These are phyloP conservation scores for Cryptocephalus primarius DNA, from an alignment of 2,888 invertebrate genomes.

Conservation along the genomic window DNA sequence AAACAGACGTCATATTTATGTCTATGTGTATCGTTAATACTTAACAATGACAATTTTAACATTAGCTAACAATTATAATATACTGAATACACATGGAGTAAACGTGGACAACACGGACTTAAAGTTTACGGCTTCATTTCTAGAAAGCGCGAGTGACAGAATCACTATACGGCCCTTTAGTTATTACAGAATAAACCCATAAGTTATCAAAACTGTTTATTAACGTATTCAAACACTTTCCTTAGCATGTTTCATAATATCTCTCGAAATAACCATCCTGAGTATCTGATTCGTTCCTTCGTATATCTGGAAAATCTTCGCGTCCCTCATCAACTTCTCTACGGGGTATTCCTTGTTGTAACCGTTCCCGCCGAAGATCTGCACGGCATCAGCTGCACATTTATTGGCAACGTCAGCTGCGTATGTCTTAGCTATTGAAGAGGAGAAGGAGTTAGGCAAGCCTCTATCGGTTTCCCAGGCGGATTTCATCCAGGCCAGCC, in stretches of 20 bases:
- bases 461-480: slow-evolving; percentile 84
- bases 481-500: slow-evolving; percentile 72
- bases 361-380: slow-evolving; percentile 86
- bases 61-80: too few species aligned
- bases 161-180: too few species aligned
- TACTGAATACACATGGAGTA: too few species aligned
- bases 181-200: too few species aligned
- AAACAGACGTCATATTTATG: too few species aligned
- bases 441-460: slow-evolving; percentile 64
- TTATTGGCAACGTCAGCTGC: slow-evolving; percentile 88
- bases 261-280: slow-evolving; percentile 75
- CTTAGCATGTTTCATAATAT: slow-evolving; percentile 60
- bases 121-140: too few species aligned
- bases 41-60: too few species aligned
- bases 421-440: slow-evolving; percentile 88
- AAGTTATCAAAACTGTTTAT: too few species aligned
- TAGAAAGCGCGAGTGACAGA: too few species aligned
- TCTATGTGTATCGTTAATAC: too few species aligned
- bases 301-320: slow-evolving; percentile 94
- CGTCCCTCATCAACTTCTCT: slow-evolving; percentile 94
- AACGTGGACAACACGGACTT: too few species aligned
- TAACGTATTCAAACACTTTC: slow-evolving; percentile 38
- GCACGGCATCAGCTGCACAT: slow-evolving; percentile 83
- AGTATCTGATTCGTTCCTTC: slow-evolving; percentile 95
- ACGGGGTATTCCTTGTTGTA: slow-evolving; percentile 96